A percentile compares a stretch with the other conserved stretches of the same genome.
Conservation (phyloP, 2,797 vertebrate genomes). For the Micromesistius poutassou region DNA sequence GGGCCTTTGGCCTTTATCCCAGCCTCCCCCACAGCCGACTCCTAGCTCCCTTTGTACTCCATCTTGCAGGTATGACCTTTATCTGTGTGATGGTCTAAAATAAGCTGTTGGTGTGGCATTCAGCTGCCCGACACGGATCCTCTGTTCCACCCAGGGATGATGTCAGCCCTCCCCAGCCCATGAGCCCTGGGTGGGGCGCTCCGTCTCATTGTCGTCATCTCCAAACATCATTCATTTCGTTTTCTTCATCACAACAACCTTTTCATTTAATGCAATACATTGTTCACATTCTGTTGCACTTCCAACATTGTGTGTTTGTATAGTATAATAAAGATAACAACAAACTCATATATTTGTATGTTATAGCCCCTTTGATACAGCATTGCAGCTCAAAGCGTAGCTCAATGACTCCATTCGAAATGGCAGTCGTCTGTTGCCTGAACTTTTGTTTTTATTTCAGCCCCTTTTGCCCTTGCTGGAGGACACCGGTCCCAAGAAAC, state of each 20-base stretch:
- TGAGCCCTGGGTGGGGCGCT: background rate
- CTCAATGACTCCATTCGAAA: background rate
- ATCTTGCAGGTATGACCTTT: constrained; percentile 42
- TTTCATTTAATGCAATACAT: background rate
- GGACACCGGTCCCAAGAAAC: constrained; percentile 31
- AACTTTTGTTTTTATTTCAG: constrained; percentile 10
- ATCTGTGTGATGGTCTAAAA: constrained; percentile 29
- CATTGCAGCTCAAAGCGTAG: background rate
- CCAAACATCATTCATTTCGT: background rate
- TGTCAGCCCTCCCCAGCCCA: background rate
- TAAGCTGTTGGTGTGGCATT: constrained; percentile 44
- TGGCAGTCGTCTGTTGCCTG: background rate
- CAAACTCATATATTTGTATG: background rate
- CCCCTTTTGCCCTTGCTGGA: constrained; percentile 40
- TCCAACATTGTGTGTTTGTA: background rate
- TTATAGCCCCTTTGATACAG: background rate
- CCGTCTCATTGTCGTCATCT: background rate
- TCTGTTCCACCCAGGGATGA: background rate
- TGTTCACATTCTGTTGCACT: background rate
- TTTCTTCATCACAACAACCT: background rate
- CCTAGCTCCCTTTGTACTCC: constrained; percentile 37
- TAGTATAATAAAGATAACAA: background rate
- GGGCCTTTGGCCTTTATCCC: constrained; percentile 51
- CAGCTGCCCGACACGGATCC: constrained; percentile 17
- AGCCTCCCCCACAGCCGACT: constrained; percentile 31